Percentiles rank a stretch among this genome's conserved stretches.
Conservation (phyloP, 2,113 vertebrate genomes). For the Spea bombifrons region DNA sequence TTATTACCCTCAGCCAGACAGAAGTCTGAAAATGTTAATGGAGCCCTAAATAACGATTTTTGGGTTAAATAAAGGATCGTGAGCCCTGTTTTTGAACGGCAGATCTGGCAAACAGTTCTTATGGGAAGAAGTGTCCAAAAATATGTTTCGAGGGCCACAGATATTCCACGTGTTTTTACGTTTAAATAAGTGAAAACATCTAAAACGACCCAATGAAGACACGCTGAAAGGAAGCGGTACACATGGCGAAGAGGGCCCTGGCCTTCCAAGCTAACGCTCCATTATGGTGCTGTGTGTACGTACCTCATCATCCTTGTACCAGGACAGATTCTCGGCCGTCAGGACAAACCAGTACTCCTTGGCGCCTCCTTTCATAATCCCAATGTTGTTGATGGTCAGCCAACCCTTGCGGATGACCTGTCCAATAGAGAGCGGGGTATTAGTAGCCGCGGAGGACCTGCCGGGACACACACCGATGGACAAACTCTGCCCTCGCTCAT, state of each 20-base stretch:
- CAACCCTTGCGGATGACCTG: slow-evolving; percentile 98
- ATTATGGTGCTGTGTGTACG: slow-evolving; percentile 51
- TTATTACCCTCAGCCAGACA: no score
- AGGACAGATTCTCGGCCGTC: slow-evolving; percentile 93
- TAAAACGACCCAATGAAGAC: not conserved
- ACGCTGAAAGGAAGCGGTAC: not conserved
- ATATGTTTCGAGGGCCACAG: no score
- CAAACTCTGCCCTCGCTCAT: not conserved
- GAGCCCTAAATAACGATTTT: no score
- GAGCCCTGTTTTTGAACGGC: no score
- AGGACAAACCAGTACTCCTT: slow-evolving; percentile 99
- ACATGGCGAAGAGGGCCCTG: not conserved
- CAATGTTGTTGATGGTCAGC: slow-evolving; percentile 98
- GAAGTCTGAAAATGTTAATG: no score
- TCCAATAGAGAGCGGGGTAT: not conserved
- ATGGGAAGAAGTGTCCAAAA: no score
- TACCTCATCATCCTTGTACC: slow-evolving; percentile 99
- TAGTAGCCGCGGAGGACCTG: not conserved
- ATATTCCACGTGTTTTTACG: no score
- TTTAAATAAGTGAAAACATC: no score
- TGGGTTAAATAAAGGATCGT: no score
- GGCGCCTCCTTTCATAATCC: slow-evolving; percentile 97
- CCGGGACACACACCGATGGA: not conserved
- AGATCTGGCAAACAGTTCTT: no score
- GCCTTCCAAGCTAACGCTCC: no score